These are phyloP conservation scores for Yasuhikotakia modesta DNA, from an alignment of 2,797 vertebrate genomes.

Conservation along the genomic window DNA sequence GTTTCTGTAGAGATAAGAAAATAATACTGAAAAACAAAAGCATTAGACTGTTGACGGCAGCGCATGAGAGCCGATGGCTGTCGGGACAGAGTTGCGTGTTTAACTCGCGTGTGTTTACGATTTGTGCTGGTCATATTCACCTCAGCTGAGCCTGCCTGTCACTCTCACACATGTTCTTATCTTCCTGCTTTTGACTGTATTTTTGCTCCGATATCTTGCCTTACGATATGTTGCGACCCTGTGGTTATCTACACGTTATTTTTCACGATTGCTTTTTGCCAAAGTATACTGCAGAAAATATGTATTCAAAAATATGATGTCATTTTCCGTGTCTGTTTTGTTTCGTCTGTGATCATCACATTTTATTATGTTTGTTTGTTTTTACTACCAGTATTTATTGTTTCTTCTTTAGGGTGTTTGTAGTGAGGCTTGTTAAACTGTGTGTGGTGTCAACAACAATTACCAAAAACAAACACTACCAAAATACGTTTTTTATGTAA, in stretches of 20 bases:
- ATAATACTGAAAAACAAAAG: not conserved
- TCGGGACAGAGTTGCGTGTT: slow-evolving; percentile 7
- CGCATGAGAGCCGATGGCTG: slow-evolving; percentile 1
- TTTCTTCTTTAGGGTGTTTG: slow-evolving; percentile 46
- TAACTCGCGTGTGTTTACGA: slow-evolving; percentile 45
- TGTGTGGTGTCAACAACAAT: slow-evolving; percentile 31
- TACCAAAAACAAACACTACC: slow-evolving; percentile 20
- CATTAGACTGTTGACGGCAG: slow-evolving; percentile 25
- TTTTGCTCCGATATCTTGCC: slow-evolving; percentile 48
- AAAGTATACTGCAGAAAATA: slow-evolving; percentile 64
- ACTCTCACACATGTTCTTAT: slow-evolving; percentile 15
- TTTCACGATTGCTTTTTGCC: slow-evolving; percentile 59
- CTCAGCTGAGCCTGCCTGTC: slow-evolving; percentile 61
- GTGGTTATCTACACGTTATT: slow-evolving; percentile 46
- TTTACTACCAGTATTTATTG: slow-evolving; percentile 57
- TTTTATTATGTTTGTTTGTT: slow-evolving; percentile 48
- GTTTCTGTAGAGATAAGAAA: slow-evolving; percentile 28
- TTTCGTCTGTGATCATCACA: not conserved
- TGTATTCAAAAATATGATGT: slow-evolving; percentile 39
- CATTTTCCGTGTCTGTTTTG: slow-evolving; percentile 11
- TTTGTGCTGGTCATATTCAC: slow-evolving; percentile 45
- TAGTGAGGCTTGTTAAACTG: slow-evolving; percentile 34
- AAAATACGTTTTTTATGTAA: slow-evolving; percentile 12
- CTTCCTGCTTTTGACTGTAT: slow-evolving; percentile 24
- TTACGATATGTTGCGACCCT: slow-evolving; percentile 51